Conservation (phyloP, 1,140 invertebrate genomes). For the Zaprionus nigranus region DNA sequence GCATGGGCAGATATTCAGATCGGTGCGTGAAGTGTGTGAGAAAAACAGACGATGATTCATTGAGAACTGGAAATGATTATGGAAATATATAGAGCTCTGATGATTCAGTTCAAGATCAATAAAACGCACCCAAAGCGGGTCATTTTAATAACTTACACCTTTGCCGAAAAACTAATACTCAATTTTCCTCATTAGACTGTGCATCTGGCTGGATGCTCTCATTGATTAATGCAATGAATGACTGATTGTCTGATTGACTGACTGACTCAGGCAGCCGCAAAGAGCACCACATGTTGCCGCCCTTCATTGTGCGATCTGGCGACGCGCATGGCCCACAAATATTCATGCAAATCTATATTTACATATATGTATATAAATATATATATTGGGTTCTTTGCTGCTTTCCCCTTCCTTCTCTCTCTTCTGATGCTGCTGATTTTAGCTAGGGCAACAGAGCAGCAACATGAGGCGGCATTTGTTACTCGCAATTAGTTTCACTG, state of each 20-base stretch:
- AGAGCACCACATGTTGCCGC: constrained; percentile 61
- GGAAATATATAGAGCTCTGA: not conserved
- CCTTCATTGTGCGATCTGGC: constrained; percentile 56
- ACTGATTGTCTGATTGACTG: constrained; percentile 25
- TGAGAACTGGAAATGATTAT: not conserved
- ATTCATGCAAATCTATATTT: constrained; percentile 27
- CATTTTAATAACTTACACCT: not conserved
- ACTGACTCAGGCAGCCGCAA: constrained; percentile 24
- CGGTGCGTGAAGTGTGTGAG: not conserved
- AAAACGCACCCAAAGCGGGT: not conserved
- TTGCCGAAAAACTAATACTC: not conserved
- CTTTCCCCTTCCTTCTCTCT: not conserved
- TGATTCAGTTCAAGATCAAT: not conserved
- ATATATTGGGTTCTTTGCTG: constrained; percentile 5
- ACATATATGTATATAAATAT: constrained; percentile 27
- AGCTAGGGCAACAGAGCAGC: constrained; percentile 63
- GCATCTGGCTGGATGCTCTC: constrained; percentile 11
- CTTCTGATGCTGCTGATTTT: constrained; percentile 7
- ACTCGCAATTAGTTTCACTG: constrained; percentile 82
- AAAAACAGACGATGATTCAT: not conserved
- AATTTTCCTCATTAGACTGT: not conserved
- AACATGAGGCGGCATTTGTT: constrained; percentile 81
- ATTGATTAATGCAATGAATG: constrained; percentile 9
- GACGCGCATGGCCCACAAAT: constrained; percentile 42
- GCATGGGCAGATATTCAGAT: constrained; percentile 22